phyloP scores from a whole-genome alignment of 2,888 invertebrate genomes.

The Rhopalosiphum nymphaeae region DNA sequence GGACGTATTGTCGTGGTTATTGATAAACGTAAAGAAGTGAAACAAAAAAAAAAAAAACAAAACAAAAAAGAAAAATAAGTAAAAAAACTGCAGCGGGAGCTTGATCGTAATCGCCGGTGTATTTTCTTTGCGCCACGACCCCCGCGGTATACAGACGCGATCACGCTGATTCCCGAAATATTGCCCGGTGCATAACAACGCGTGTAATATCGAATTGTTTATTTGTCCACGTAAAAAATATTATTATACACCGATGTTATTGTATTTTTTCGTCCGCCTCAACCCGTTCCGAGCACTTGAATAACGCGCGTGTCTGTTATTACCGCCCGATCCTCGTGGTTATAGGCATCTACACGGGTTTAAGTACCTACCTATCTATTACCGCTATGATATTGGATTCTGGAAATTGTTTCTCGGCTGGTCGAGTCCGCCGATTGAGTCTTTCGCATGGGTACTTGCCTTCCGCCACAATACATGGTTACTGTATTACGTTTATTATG shows the following conservation, averaged over 20 bases:
- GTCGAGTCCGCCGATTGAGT: too few species aligned
- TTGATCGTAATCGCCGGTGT: conserved; percentile 55
- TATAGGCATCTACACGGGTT: neutral
- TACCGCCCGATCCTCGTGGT: neutral
- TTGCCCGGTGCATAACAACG: conserved; percentile 13
- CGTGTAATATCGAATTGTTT: conserved; percentile 11
- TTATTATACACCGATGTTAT: neutral
- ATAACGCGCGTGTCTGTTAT: neutral
- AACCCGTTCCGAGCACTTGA: neutral
- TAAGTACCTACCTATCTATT: neutral
- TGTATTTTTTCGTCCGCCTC: neutral
- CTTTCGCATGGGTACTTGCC: too few species aligned
- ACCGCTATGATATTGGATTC: too few species aligned
- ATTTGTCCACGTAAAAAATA: neutral
- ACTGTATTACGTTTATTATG: too few species aligned
- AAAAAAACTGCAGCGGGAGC: conserved; percentile 55
- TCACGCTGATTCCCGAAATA: conserved; percentile 54
- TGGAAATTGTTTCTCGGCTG: too few species aligned
- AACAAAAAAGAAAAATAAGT: neutral
- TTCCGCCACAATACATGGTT: too few species aligned
- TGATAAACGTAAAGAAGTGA: conserved; percentile 44
- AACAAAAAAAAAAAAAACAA: conserved; percentile 3
- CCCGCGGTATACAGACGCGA: conserved; percentile 17
- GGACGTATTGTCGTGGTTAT: conserved; percentile 57
- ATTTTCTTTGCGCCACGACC: conserved; percentile 50